These are phyloP conservation scores for Reticulitermes lucifugus DNA, from an alignment of 2,888 invertebrate genomes.

Conservation along the genomic window DNA sequence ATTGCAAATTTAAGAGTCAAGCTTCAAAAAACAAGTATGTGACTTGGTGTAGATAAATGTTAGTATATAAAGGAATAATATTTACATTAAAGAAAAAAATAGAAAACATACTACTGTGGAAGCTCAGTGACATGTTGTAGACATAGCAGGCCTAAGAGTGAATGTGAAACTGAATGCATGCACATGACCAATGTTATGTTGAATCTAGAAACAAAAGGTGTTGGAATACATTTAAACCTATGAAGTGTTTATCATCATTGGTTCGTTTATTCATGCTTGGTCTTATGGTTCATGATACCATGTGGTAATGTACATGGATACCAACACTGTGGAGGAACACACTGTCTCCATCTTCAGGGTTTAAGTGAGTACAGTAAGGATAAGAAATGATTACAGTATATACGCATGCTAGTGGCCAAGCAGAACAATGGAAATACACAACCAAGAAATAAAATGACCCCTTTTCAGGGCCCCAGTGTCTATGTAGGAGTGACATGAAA, in stretches of 20 bases:
- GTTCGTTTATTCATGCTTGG: neutral
- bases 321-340: too few species aligned
- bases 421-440: too few species aligned
- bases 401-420: too few species aligned
- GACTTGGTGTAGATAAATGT: neutral
- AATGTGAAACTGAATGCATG: neutral
- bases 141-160: conserved; percentile 9
- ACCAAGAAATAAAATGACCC: too few species aligned
- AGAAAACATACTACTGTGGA: neutral
- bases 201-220: neutral
- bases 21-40: neutral
- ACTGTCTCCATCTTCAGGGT: too few species aligned
- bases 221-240: conserved; percentile 12
- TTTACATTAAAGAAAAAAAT: neutral
- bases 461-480: too few species aligned
- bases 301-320: too few species aligned
- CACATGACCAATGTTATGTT: neutral
- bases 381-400: too few species aligned
- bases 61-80: neutral
- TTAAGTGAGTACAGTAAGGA: too few species aligned
- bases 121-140: neutral
- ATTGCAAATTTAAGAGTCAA: neutral
- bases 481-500: too few species aligned
- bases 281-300: neutral
- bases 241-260: neutral